Base-by-base conservation (phyloP, 2,113 vertebrate species). In the Gasterosteus aculeatus region DNA sequence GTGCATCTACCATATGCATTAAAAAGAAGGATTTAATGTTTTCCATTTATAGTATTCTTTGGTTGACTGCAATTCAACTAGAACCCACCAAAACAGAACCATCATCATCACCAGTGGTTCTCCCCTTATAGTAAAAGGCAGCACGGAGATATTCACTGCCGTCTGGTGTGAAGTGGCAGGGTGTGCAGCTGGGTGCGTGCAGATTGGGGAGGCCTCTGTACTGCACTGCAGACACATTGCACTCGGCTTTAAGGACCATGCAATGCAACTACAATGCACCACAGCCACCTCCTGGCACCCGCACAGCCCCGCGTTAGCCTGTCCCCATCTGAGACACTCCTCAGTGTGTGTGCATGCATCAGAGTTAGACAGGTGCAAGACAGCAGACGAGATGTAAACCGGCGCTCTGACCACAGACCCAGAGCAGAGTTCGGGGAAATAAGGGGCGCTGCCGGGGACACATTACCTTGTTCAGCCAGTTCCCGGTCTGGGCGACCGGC, bases 181-280 rank as follows among this genome's bases (percentile, higher is more conserved):
- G 81, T 78, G 83, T 88, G 83, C 63, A 68, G 86, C 68, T 35
- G 73, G 86, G 87, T 82, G 88, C 83, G 86, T 84, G 93, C 82
- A 89, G 93, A 91, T 78, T 19, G 0, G 87, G 88, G 94, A 93
- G 90, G 95, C 95, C 95, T 97, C 97, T 94, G 95, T 94, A 91
- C 93, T 98, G 97, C 96, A 97, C 97, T 99, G 97, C 95, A 96
- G 97, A 91, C 94, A 96, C 97, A 98, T 96, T 97, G 97, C 97
- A 99, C 90, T 92, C 86, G 75, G 87, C 87, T 82, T 85, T 88
- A 29, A 92, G 92, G 92, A 95, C 96, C 96, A 95, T 99, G 97
- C 97, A 99, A 99, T 99, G 97, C 97, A 98, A 98, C 97, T 97
- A 98, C 97, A 98, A 98, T 98, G 97, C 97, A 98, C 97, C 90